Percentiles rank a stretch among this genome's conserved stretches.
phyloP scores from a whole-genome alignment of 1,140 invertebrate species.

The Andricus grossulariae region DNA sequence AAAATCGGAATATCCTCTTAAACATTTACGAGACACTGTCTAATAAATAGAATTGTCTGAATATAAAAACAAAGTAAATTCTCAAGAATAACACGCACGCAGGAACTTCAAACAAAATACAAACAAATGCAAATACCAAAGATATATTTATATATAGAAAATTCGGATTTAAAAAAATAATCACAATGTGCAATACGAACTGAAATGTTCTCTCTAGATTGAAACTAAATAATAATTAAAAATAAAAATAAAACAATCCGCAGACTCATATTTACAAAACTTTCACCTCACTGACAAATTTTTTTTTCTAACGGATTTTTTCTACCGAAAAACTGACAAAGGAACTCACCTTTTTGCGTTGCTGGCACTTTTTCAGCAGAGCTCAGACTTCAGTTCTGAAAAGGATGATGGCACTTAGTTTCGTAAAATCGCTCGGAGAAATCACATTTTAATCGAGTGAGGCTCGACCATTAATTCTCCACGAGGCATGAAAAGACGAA shows the following conservation, averaged over 20 bases:
- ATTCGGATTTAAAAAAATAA: too few species aligned
- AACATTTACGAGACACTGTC: too few species aligned
- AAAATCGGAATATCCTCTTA: too few species aligned
- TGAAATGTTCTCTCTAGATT: background rate
- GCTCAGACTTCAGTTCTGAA: constrained; percentile 18
- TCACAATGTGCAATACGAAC: too few species aligned
- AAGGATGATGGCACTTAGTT: background rate
- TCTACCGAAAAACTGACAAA: constrained; percentile 15
- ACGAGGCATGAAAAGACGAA: constrained; percentile 33
- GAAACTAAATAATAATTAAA: background rate
- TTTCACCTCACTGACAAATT: constrained; percentile 5
- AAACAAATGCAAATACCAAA: too few species aligned
- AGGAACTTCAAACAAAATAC: too few species aligned
- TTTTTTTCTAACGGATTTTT: constrained; percentile 21
- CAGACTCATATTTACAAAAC: background rate
- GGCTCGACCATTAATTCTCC: background rate
- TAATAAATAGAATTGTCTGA: too few species aligned
- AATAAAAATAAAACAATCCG: background rate
- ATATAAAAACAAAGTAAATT: too few species aligned
- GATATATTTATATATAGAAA: too few species aligned
- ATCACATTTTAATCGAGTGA: constrained; percentile 10
- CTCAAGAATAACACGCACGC: too few species aligned
- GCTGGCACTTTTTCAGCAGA: constrained; percentile 14
- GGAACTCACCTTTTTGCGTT: constrained; percentile 21
- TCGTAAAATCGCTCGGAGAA: background rate